A percentile compares a stretch with the other conserved stretches of the same genome.
Conservation (phyloP, 30 jellyfish, hydroid and myxozoan genomes). For the Calvadosia cruxmelitensis region DNA sequence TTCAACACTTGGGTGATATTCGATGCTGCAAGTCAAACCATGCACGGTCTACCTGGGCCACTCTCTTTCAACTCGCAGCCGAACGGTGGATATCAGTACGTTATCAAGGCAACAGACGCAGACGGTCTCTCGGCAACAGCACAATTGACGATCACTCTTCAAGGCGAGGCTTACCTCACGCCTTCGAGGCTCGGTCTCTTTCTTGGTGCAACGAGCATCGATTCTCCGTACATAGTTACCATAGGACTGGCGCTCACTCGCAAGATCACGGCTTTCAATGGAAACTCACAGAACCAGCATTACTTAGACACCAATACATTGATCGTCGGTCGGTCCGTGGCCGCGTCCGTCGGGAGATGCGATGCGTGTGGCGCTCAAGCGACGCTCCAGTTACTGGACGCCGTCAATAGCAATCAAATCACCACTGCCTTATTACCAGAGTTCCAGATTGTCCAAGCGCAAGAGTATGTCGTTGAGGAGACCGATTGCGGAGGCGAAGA, state of each 20-base stretch:
- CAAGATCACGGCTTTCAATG: neutral
- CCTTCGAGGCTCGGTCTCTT: neutral
- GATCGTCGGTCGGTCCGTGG: neutral
- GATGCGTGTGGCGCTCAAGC: neutral
- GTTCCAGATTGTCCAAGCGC: neutral
- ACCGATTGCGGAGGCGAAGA: neutral
- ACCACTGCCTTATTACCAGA: neutral
- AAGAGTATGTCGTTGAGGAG: neutral
- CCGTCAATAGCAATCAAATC: neutral
- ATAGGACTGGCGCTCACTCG: neutral
- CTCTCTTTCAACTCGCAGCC: constrained; percentile 15
- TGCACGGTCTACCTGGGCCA: constrained; percentile 66
- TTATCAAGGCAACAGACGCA: constrained; percentile 57
- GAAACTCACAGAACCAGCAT: neutral
- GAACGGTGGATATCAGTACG: constrained; percentile 23
- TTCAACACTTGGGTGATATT: constrained; percentile 45
- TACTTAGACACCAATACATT: neutral
- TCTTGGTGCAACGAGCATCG: neutral
- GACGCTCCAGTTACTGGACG: neutral
- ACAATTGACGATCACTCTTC: constrained; percentile 25
- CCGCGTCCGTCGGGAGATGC: neutral
- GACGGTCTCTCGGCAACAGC: constrained; percentile 48
- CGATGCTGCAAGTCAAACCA: constrained; percentile 33
- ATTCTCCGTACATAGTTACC: neutral
- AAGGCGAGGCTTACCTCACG: constrained; percentile 21